phyloP scores from a whole-genome alignment of 2,113 vertebrate genomes.

The Aspiorhynchus laticeps region DNA sequence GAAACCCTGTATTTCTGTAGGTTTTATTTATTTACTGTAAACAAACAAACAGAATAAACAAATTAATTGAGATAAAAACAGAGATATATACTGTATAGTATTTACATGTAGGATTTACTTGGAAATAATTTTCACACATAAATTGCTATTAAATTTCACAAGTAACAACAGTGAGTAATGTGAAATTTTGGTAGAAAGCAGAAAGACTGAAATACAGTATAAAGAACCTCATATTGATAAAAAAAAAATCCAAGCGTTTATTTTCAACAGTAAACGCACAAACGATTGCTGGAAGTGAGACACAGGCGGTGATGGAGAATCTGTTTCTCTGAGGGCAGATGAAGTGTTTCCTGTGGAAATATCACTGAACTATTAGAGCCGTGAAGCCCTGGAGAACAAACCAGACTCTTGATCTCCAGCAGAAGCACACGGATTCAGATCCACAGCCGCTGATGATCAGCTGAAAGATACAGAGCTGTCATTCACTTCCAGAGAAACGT shows the following conservation, averaged over 20 bases:
- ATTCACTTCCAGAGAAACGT: background rate
- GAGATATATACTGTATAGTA: too few relatives aligned
- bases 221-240: background rate
- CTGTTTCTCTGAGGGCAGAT: background rate
- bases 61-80: too few relatives aligned
- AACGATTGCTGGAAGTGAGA: background rate
- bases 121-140: background rate
- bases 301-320: background rate
- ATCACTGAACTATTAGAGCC: background rate
- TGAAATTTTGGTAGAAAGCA: background rate
- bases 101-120: too few relatives aligned
- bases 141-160: background rate
- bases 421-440: background rate
- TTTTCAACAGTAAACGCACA: background rate
- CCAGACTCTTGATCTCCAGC: background rate
- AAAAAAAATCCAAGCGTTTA: background rate
- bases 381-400: background rate
- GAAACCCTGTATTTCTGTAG: too few relatives aligned
- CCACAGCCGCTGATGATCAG: background rate
- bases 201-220: background rate
- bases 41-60: too few relatives aligned
- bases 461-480: background rate
- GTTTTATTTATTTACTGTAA: too few relatives aligned
- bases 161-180: background rate
- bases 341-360: constrained; percentile 18